Evolutionary conservation across 2,113 vertebrate species (phyloP).

Genomic region (Channa maculata): DNA sequence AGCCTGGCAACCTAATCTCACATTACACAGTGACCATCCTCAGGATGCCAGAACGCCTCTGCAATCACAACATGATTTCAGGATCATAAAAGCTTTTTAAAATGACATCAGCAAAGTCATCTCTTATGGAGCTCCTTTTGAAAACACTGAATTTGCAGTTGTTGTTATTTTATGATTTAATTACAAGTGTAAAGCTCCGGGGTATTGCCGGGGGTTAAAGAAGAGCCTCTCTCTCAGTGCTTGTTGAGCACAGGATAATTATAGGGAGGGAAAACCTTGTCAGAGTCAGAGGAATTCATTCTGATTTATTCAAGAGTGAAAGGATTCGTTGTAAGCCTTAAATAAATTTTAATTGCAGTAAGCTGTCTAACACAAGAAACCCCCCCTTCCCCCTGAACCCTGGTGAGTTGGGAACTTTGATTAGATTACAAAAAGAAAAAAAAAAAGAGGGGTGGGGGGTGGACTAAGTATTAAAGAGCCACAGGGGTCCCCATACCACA

Average conservation of each 20-base stretch:
- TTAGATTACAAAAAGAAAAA: slow-evolving; percentile 71
- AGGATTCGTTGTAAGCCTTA: slow-evolving; percentile 82
- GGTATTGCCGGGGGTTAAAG: slow-evolving; percentile 59
- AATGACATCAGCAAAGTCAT: slow-evolving; percentile 38
- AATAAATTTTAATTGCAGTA: slow-evolving; percentile 86
- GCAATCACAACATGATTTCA: slow-evolving; percentile 25
- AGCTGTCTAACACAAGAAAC: slow-evolving; percentile 77
- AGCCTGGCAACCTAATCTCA: slow-evolving; percentile 44
- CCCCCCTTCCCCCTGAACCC: slow-evolving; percentile 22
- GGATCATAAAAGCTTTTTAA: slow-evolving; percentile 15
- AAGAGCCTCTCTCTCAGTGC: slow-evolving; percentile 62
- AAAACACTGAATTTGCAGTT: slow-evolving; percentile 60
- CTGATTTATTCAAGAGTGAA: slow-evolving; percentile 82
- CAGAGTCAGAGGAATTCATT: slow-evolving; percentile 73
- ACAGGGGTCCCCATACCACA: slow-evolving; percentile 25
- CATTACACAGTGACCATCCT: slow-evolving; percentile 45
- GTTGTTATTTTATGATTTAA: slow-evolving; percentile 78
- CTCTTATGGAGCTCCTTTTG: slow-evolving; percentile 14
- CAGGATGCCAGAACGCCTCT: slow-evolving; percentile 1
- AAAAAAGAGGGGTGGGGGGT: slow-evolving; percentile 20
- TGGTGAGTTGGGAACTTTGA: slow-evolving; percentile 74
- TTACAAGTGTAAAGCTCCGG: slow-evolving; percentile 66
- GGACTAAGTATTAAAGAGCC: slow-evolving; percentile 39
- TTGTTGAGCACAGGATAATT: slow-evolving; percentile 77
- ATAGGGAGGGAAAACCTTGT: slow-evolving; percentile 75